Base-by-base conservation (phyloP, 2,797 vertebrate species). In the Lacerta bilineata region DNA sequence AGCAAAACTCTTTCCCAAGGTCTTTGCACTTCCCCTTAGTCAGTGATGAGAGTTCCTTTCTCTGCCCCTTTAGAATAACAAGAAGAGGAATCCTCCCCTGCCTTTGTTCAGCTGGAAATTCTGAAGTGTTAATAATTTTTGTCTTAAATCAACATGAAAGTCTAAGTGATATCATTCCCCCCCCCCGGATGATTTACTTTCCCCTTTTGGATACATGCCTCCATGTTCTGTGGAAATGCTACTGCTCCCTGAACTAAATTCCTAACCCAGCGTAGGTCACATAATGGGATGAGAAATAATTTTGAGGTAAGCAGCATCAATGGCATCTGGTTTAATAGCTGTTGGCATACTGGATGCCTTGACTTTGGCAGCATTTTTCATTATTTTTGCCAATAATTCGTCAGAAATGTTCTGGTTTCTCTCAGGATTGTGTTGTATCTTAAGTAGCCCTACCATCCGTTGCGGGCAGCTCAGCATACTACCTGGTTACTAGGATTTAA, bases 351-450 rank as follows among this genome's bases (percentile, higher is more conserved):
- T 95, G 78, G 72, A 90, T 76, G 87, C 81, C 89, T 84, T 79
- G 64, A 59, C 75, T 88, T 86, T 72, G 93, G 86, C 93, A 86
- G 36, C 86, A 2, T 2, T 50, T 80, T 78, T 83, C 25, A 82
- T 82, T 86, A 0, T 91, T 90, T 91, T 80, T 96, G 93, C 90
- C 92, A 96, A 17, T 77, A 94, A 75, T 55, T 93, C 94, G 91
- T 95, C 81, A 91, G 90, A 92, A 33, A 18, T 66, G 84, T 89
- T 88, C 90, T 84, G 46, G 59, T 83, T 93, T 93, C 93, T 88
- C 83, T 93, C 84, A 88, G 77, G 46, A 91, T 39, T 85, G 80
- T 50, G 71, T 82, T 66, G 88, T 87, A 77, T 36, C 43, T 93
- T 80, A 15, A 33, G 43, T 85, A 5, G 7, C 88, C 86, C 77